Evolutionary conservation across 2,113 vertebrate species (phyloP).

Genomic region (Grallaria varia): DNA sequence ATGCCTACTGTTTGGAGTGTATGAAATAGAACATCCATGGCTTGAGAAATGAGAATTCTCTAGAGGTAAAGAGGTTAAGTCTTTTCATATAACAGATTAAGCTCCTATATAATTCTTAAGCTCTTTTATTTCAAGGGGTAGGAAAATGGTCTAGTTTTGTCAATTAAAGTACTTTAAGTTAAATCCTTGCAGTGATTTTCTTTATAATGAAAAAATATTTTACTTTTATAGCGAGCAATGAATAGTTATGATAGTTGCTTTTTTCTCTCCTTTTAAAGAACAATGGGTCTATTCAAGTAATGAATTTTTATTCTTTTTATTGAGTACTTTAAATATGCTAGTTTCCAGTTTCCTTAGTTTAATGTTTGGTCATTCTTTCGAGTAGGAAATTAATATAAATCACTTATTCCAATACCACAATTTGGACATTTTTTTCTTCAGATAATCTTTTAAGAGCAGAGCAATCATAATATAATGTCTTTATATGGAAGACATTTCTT

Average conservation of each 20-base stretch:
- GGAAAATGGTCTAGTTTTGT: not conserved
- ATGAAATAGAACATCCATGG: not conserved
- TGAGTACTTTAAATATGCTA: not conserved
- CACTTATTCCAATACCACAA: not conserved
- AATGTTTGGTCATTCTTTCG: not conserved
- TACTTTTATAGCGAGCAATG: not conserved
- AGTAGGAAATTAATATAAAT: conserved; percentile 39
- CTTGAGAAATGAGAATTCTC: not conserved
- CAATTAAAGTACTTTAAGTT: conserved; percentile 8
- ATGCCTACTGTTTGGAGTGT: not conserved
- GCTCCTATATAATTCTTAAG: not conserved
- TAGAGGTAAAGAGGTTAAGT: conserved; percentile 32
- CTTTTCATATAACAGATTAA: conserved; percentile 15
- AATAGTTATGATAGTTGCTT: not conserved
- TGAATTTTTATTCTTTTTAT: not conserved
- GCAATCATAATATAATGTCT: not conserved
- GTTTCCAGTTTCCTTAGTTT: conserved; percentile 30
- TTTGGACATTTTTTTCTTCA: not conserved
- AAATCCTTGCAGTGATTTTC: not conserved
- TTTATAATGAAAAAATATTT: conserved; percentile 1
- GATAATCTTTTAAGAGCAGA: conserved; percentile 14
- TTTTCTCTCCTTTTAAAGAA: conserved; percentile 18
- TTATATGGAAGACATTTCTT: conserved; percentile 14
- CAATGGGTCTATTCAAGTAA: conserved; percentile 40
- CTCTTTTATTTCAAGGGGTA: not conserved